Percentiles rank a stretch among this genome's conserved stretches.
These are phyloP conservation scores for Grus americana DNA, from an alignment of 2,113 vertebrate species.

Conservation along the genomic window DNA sequence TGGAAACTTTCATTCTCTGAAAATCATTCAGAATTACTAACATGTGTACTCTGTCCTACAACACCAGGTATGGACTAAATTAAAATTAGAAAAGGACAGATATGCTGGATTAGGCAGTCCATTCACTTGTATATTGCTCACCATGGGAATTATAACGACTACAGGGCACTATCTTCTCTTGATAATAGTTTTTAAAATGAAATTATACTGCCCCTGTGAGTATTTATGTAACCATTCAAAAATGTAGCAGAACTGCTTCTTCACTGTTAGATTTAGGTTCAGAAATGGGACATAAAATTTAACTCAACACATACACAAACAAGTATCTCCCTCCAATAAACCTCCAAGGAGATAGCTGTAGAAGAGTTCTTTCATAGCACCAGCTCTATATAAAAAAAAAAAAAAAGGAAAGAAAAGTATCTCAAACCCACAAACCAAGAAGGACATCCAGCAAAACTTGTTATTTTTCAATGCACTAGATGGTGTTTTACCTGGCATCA, in stretches of 20 bases:
- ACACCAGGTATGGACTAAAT: background rate
- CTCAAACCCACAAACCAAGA: background rate
- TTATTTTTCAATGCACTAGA: background rate
- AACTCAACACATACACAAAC: background rate
- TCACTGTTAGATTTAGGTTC: background rate
- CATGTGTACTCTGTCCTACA: background rate
- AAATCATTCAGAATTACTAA: background rate
- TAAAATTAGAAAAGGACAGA: background rate
- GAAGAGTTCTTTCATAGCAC: background rate
- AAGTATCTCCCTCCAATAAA: background rate
- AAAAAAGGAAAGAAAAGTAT: fast-evolving
- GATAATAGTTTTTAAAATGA: background rate
- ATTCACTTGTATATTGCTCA: background rate
- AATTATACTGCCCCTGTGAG: background rate
- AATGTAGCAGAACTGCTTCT: background rate
- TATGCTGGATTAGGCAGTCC: background rate
- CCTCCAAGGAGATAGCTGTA: background rate
- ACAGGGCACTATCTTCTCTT: background rate
- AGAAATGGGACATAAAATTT: background rate
- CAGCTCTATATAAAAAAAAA: background rate
- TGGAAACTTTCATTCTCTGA: background rate
- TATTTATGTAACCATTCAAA: background rate
- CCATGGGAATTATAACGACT: background rate
- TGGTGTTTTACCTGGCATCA: background rate
- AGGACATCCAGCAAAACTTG: background rate